Conservation (phyloP, 2,797 vertebrate species). For the Anniella stebbinsi region DNA sequence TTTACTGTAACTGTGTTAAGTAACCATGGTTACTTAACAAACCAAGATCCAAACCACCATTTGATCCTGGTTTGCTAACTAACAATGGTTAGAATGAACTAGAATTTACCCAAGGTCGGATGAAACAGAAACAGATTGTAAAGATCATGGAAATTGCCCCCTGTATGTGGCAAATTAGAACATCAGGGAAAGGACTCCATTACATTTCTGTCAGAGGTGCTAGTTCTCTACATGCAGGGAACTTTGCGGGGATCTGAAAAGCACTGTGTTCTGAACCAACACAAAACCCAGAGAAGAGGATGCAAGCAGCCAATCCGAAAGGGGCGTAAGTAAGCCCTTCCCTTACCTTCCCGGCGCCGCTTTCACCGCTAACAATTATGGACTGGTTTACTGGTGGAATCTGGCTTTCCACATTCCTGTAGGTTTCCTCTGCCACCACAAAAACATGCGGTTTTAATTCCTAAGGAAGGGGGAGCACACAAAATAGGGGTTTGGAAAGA, state of each 20-base stretch:
- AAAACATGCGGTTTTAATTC: conserved; percentile 94
- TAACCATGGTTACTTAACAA: too few species aligned
- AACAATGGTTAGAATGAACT: neutral
- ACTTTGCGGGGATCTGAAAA: neutral
- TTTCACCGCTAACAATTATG: conserved; percentile 96
- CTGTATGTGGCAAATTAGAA: neutral
- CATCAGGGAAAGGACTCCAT: neutral
- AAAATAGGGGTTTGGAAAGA: neutral
- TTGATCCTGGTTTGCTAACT: too few species aligned
- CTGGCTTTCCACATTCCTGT: conserved; percentile 91
- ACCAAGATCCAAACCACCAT: neutral
- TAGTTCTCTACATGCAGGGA: neutral
- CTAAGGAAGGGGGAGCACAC: conserved; percentile 66
- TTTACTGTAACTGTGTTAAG: too few species aligned
- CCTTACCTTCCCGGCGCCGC: conserved; percentile 96
- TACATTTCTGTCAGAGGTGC: too few species aligned
- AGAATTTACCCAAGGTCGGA: neutral
- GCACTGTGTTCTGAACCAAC: neutral
- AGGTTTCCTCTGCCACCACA: conserved; percentile 93
- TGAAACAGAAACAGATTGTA: neutral
- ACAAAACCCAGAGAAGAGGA: neutral
- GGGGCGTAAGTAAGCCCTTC: neutral
- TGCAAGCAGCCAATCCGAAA: too few species aligned
- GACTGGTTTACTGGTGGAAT: conserved; percentile 91
- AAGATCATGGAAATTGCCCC: neutral